These are phyloP conservation scores for Dipodomys merriami DNA, from an alignment of 2,113 vertebrate species.

Conservation along the genomic window DNA sequence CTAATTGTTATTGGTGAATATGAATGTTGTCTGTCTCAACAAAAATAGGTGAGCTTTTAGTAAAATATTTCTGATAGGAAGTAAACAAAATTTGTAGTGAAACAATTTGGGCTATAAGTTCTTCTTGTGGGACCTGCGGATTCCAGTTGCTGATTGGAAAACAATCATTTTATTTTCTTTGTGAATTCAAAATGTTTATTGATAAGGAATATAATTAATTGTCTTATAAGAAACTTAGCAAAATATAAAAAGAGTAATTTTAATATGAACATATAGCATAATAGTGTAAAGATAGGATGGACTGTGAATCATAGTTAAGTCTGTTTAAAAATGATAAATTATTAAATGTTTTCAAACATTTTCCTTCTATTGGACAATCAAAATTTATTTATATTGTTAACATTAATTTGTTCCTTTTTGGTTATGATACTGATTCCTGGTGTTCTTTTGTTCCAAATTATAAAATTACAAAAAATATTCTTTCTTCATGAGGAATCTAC, in stretches of 20 bases:
- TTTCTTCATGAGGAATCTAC: not conserved
- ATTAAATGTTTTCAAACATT: not conserved
- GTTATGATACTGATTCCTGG: not conserved
- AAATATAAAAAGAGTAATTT: not conserved
- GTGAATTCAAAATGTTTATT: not conserved
- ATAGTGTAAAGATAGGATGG: not conserved
- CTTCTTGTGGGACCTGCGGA: not conserved
- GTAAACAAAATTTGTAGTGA: not conserved
- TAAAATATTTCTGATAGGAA: not conserved
- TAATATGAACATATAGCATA: not conserved
- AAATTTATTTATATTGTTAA: not conserved
- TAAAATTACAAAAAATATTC: not conserved
- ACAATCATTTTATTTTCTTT: not conserved
- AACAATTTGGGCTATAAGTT: not conserved
- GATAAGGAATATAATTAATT: not conserved
- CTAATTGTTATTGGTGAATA: not conserved
- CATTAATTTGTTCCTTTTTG: not conserved
- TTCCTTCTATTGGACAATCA: not conserved
- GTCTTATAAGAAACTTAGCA: not conserved
- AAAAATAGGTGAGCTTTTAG: not conserved
- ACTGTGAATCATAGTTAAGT: not conserved
- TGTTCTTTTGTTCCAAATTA: not conserved
- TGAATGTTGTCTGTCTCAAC: not conserved
- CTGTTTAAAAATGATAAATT: not conserved
- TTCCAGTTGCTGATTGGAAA: not conserved